These are phyloP conservation scores for Tetranychus urticae DNA, from an alignment of 1,140 invertebrate genomes.

Conservation along the genomic window DNA sequence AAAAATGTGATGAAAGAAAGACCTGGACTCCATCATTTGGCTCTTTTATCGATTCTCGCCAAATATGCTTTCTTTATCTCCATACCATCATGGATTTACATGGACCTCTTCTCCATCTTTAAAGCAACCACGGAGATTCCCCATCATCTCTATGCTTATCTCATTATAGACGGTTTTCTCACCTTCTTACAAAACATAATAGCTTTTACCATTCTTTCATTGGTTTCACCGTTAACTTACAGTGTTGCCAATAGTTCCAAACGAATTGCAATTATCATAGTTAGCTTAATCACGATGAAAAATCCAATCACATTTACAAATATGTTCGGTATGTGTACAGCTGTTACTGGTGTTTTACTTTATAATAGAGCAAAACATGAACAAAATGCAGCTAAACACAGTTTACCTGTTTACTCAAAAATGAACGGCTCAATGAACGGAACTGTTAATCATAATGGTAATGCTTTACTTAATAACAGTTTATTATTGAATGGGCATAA, in stretches of 20 bases:
- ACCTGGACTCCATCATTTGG: background rate
- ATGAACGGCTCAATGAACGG: too few species aligned
- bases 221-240: constrained; percentile 77
- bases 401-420: too few species aligned
- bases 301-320: constrained; percentile 78
- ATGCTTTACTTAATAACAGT: too few species aligned
- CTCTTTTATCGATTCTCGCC: constrained; percentile 16
- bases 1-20: constrained; percentile 46
- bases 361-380: constrained; percentile 42
- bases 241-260: constrained; percentile 89
- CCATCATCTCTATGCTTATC: constrained; percentile 13
- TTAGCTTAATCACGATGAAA: constrained; percentile 60
- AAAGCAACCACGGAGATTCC: background rate
- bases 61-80: constrained; percentile 54
- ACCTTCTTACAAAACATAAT: constrained; percentile 87
- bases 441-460: too few species aligned
- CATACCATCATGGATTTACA: constrained; percentile 58
- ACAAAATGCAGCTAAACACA: background rate
- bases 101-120: constrained; percentile 30
- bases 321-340: constrained; percentile 67
- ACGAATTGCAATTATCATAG: constrained; percentile 68
- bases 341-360: constrained; percentile 62
- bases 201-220: constrained; percentile 62
- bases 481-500: too few species aligned
- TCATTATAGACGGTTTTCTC: constrained; percentile 57